These are phyloP conservation scores for Leptocoma aspasia DNA, from an alignment of 2,113 vertebrate genomes.

Conservation along the genomic window DNA sequence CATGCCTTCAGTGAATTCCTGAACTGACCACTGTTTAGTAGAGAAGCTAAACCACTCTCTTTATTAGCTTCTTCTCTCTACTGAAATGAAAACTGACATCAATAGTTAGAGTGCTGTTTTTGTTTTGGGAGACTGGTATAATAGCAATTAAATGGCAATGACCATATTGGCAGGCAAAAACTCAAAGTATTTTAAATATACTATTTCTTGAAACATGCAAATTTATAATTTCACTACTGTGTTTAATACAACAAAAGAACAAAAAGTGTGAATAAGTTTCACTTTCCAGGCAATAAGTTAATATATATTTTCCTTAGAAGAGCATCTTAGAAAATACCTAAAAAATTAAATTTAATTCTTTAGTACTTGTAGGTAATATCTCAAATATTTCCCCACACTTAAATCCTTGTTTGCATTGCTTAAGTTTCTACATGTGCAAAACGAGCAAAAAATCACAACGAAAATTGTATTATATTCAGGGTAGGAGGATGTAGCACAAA, in stretches of 20 bases:
- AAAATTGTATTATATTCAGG: neutral
- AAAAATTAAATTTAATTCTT: neutral
- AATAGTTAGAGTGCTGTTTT: neutral
- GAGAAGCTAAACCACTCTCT: neutral
- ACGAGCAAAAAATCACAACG: neutral
- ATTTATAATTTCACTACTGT: neutral
- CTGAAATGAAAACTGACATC: neutral
- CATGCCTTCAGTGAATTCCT: neutral
- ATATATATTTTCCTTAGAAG: neutral
- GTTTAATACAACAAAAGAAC: neutral
- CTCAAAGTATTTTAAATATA: neutral
- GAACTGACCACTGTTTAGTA: neutral
- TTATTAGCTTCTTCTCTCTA: neutral
- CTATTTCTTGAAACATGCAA: neutral
- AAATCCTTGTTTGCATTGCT: neutral
- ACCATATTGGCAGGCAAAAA: neutral
- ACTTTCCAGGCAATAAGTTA: neutral
- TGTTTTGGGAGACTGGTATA: neutral
- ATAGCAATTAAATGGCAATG: neutral
- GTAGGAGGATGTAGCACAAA: neutral
- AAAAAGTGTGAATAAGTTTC: neutral
- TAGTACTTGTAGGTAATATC: neutral
- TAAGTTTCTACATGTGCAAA: neutral
- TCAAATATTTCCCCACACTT: neutral
- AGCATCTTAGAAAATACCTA: neutral